These are phyloP conservation scores for Brevimyrus niger DNA, from an alignment of 2,113 vertebrate species.

Conservation along the genomic window DNA sequence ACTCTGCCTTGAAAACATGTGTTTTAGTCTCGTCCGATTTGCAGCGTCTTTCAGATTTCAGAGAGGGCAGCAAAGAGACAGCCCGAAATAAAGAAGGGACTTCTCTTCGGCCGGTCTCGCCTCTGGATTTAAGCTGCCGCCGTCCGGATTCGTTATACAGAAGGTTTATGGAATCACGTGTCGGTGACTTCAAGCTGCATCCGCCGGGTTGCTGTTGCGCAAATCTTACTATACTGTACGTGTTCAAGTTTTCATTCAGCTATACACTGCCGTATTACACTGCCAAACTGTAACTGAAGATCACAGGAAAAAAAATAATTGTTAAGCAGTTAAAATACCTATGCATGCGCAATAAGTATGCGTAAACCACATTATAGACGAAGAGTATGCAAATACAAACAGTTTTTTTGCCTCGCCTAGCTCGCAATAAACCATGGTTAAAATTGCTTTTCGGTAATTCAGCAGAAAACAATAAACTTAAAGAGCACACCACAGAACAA, in stretches of 20 bases:
- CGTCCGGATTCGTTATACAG: neutral
- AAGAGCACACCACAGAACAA: neutral
- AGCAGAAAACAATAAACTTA: neutral
- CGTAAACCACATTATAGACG: neutral
- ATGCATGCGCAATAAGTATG: neutral
- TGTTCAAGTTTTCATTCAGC: neutral
- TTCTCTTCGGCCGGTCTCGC: neutral
- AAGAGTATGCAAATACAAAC: neutral
- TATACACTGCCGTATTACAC: neutral
- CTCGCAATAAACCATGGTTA: neutral
- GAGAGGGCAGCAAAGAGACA: neutral
- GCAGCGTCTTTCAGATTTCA: neutral
- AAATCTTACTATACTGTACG: neutral
- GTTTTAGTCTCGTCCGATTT: neutral
- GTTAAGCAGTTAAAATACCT: neutral
- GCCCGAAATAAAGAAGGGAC: neutral
- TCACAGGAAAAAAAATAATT: neutral
- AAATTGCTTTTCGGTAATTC: neutral
- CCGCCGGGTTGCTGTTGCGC: neutral
- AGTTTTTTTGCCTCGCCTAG: neutral
- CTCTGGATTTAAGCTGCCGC: neutral
- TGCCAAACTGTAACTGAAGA: neutral
- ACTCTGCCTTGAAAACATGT: neutral
- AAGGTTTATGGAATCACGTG: neutral
- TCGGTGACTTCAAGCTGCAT: neutral